Evolutionary conservation across 2,888 invertebrate species (phyloP), one percentile per base, ranked within the genome.

Genomic region (Tetropium fuscum): DNA sequence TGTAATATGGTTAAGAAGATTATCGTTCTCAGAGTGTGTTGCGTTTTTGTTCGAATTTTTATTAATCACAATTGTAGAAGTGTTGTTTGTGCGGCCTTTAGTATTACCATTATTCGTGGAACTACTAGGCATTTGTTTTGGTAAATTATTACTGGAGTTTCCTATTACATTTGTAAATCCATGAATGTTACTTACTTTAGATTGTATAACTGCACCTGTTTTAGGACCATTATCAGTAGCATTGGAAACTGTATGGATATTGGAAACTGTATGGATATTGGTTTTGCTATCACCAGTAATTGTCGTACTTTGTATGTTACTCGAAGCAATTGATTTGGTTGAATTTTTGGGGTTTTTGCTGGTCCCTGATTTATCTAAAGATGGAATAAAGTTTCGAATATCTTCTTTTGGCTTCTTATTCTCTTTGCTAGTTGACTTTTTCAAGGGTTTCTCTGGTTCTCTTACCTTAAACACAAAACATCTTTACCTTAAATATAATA

Each of bases 41-140:
- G 27, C 62, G 18, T 53, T 47, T 59, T 64, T 71, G n/a, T n/a
- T n/a, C n/a, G n/a, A n/a, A n/a, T n/a, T n/a, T 38, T 68, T 63
- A 18, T 63, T 69, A n/a, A 69, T 66, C 5, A 74, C 68, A 4
- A 74, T 66, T 16, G 76, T 69, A 43, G 71, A 74, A 34, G 69
- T 72, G 41, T 70, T 58, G 53, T 71, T 81, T 22, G 82, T 77
- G 65, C 82, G 83, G 18, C 65, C 66, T 53, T 58, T 68, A 18
- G 62, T 47, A 25, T 53, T 57, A 30, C 19, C 40, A 22, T 40
- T 40, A 22, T 40, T 40, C 22, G 13, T 34, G 11, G 6, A 13
- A 3, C 15, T 34, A 13, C 16, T 60, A 48, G 10, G 38, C 27
- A 19, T 40, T 11, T 32, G 43, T 10, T 54, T 58, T 19, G 34